Percentiles rank a stretch among this genome's conserved stretches.
phyloP scores from a whole-genome alignment of 1,140 invertebrate genomes.

The Sycobia sp. region DNA sequence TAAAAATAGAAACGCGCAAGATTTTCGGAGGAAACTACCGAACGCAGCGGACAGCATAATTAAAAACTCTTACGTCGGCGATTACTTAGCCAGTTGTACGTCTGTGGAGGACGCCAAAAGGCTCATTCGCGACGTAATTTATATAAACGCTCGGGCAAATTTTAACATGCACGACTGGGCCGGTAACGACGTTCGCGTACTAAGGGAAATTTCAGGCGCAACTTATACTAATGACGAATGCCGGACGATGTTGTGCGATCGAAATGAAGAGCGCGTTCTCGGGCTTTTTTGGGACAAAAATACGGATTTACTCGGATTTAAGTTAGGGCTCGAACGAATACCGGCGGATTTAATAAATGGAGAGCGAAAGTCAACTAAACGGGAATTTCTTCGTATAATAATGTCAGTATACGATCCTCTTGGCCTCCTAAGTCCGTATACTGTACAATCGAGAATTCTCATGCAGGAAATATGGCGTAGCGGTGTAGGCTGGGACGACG shows the following conservation, averaged over 20 bases:
- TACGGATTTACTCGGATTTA: not conserved
- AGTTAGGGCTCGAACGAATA: not conserved
- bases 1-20: constrained; percentile 24
- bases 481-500: not conserved
- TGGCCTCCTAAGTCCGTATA: constrained; percentile 27
- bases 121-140: too few relatives aligned
- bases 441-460: constrained; percentile 35
- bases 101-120: too few relatives aligned
- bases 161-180: constrained; percentile 5
- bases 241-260: not conserved
- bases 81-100: not conserved
- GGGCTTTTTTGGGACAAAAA: not conserved
- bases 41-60: not conserved
- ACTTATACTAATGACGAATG: not conserved
- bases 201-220: not conserved
- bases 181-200: not conserved
- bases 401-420: too few relatives aligned
- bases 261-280: not conserved
- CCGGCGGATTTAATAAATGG: not conserved
- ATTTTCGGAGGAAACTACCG: not conserved
- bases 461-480: constrained; percentile 29
- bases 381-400: not conserved
- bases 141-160: not conserved
- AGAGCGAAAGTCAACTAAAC: not conserved
- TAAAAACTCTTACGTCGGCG: not conserved